phyloP scores from a whole-genome alignment of 2,888 invertebrate species.

The Amblyteles armatorius region DNA sequence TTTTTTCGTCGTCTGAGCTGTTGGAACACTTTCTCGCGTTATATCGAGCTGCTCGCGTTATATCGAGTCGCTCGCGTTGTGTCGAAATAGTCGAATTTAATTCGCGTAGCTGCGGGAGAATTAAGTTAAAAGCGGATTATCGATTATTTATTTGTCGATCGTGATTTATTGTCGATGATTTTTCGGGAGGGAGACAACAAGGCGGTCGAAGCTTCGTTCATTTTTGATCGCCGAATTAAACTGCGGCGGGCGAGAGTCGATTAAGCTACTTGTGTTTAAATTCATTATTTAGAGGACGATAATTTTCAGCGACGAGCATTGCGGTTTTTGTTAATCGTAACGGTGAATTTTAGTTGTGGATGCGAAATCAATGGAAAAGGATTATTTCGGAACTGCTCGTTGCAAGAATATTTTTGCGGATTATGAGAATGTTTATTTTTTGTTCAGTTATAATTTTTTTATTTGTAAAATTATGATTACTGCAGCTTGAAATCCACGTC shows the following conservation, averaged over 20 bases:
- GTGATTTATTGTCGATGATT: not conserved
- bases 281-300: not conserved
- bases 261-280: not conserved
- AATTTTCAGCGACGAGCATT: not conserved
- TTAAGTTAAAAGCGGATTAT: not conserved
- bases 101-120: not conserved
- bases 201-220: not conserved
- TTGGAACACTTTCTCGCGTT: not conserved
- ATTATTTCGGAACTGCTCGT: not conserved
- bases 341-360: not conserved
- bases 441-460: no score
- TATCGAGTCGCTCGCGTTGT: not conserved
- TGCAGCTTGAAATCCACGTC: no score
- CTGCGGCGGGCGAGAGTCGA: not conserved
- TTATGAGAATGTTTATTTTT: no score
- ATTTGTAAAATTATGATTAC: no score
- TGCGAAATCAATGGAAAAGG: not conserved
- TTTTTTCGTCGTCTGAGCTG: not conserved
- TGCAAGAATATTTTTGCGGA: no score
- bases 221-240: not conserved
- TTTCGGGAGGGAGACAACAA: not conserved
- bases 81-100: not conserved
- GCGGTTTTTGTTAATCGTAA: not conserved
- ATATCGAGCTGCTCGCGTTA: no score
- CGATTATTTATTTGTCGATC: not conserved